Base-by-base conservation (phyloP, 2,888 invertebrate species). In the Glomeris marginata region DNA sequence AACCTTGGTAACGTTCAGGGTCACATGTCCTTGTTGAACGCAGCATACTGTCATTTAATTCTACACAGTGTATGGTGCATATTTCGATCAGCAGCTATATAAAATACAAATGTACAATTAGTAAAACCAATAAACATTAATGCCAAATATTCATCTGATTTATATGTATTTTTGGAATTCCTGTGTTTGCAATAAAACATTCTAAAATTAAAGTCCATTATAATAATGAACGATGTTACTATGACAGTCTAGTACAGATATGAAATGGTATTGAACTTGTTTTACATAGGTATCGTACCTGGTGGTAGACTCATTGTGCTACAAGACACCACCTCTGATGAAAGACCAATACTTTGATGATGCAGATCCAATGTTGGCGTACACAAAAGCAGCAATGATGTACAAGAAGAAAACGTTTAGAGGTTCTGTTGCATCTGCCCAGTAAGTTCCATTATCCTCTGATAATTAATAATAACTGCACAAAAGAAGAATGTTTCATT, bases 391-490 rank as follows among this genome's bases (percentile, higher is more conserved):
- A 3, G 70, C 74, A 0, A 70, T 72, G 16, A 67, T 69, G 13
- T 73, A 72, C 57, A 74, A 73, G 58, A 71, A 69, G 58, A 72
- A 72, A 60, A 74, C 74, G 1, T 74, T 74, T 59, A 65, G 74
- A 37, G 74, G 74, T 45, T 74, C 74, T 38, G 74, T 74, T 3
- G 73, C 72, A 33, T 67, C 72, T 46, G 74, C 74, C 72, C 68
- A 65, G 74, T 74, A 63, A 68, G 57, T 54, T 41, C 16, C 33
- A 21, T 22, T 51, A 35, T 28, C 35, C 35, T 13, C 33, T n/a
- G 15, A 3, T 45, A 45, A 42, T 38, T 6, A 38, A 16, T 5
- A 38, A 5, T 6, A 5, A 16, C 8, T 38, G 5, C 38, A 38
- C 38, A 38, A 2, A 5, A 38, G 8, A 38, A 38, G 2, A 8